Evolutionary conservation across 2,113 vertebrate species (phyloP), one percentile per base, ranked within the genome.

Genomic region (Callionymus lyra): DNA sequence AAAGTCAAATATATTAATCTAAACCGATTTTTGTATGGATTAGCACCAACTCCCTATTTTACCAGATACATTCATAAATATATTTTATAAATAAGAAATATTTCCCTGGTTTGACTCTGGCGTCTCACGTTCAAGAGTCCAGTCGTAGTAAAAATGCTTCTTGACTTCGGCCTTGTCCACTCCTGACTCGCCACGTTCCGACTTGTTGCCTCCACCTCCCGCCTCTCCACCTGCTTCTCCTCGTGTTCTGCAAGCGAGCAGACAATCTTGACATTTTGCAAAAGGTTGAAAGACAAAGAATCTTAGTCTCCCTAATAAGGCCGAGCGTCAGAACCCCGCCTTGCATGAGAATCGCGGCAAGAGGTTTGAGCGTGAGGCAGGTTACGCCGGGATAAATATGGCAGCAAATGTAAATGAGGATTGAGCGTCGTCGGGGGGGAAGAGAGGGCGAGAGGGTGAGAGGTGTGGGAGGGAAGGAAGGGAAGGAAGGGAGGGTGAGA

Each of bases 281-380:
- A 85, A n/a, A 85, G 84, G 84, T 85, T 86, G 82, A 84, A 85
- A 82, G 83, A 87, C 82, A 83, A 84, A 84, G 82, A 73, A 80
- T 80, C 72, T 82, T 82, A 81, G 77, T 83, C 72, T 83, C 73
- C n/a, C 79, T 85, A 84, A 85, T 84, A 83, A 83, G 80, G 82
- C 70, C 57, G 48, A 10, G 46, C 60, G 71, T 65, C 55, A 41
- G 59, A 74, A 68, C 56, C 56, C 41, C 77, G n/a, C n/a, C 66
- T 75, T 82, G 82, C 85, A 82, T 85, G 55, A 72, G 65, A 85
- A 82, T 70, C 68, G 41, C 46, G 43, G 40, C 33, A 44, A 40
- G 53, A 9, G 36, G 50, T 34, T 17, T 38, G 12, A 32, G 47
- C 17, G 19, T 9, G 9, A 9, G 21, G 14, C 16, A 14, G 21